A percentile compares a stretch with the other conserved stretches of the same genome.
phyloP scores from a whole-genome alignment of 1,140 invertebrate species.

The Cotesia vestalis region DNA sequence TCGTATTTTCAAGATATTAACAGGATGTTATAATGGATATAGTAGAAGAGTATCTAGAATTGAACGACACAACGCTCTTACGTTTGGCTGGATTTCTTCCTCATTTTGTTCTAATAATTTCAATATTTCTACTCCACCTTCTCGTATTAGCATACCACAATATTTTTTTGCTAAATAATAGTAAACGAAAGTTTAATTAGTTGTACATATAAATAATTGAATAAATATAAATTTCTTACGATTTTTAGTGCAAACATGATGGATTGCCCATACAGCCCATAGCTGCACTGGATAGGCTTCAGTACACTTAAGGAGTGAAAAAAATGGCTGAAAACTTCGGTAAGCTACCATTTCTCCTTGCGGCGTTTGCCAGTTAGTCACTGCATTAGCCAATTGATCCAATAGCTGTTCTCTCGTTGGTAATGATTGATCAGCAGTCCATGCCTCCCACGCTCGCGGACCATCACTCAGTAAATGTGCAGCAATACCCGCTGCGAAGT shows the following conservation, averaged over 20 bases:
- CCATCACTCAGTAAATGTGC: slow-evolving; percentile 78
- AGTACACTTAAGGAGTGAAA: slow-evolving; percentile 71
- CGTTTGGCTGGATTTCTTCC: slow-evolving; percentile 56
- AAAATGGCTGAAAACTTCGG: slow-evolving; percentile 82
- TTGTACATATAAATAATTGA: slow-evolving; percentile 22
- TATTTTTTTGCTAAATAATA: slow-evolving; percentile 72
- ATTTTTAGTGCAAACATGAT: slow-evolving; percentile 85
- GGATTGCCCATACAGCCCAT: slow-evolving; percentile 86
- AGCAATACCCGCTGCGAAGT: slow-evolving; percentile 85
- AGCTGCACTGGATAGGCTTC: slow-evolving; percentile 77
- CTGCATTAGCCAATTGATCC: slow-evolving; percentile 68
- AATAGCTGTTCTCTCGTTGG: slow-evolving; percentile 68
- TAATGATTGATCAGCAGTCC: slow-evolving; percentile 38
- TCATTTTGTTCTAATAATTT: slow-evolving; percentile 61
- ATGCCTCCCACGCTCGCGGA: slow-evolving; percentile 65
- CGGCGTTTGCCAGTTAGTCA: slow-evolving; percentile 76
- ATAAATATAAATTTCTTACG: slow-evolving; percentile 64
- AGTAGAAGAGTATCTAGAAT: slow-evolving; percentile 62
- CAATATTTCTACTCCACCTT: slow-evolving; percentile 71
- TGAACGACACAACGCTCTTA: slow-evolving; percentile 60
- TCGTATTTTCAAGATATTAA: slow-evolving; percentile 1
- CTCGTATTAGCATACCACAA: slow-evolving; percentile 75
- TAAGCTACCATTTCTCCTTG: slow-evolving; percentile 86
- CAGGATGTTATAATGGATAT: slow-evolving; percentile 43
- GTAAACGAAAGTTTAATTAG: slow-evolving; percentile 22